phyloP scores from a whole-genome alignment of 2,888 invertebrate species.

The Bimastos eiseni region DNA sequence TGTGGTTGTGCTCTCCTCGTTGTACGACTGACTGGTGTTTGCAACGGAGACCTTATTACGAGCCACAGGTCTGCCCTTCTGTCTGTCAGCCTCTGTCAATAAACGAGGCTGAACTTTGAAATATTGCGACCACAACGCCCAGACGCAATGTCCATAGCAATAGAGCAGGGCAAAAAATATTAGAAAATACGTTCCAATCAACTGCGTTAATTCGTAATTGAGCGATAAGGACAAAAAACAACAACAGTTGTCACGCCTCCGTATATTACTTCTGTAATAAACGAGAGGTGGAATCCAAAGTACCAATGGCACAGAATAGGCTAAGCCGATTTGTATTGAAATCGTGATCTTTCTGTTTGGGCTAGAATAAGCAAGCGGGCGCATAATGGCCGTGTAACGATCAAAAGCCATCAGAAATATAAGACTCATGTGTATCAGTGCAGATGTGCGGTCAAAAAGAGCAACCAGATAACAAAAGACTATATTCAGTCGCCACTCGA shows the following conservation, averaged over 20 bases:
- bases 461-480: not conserved
- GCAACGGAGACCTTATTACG: not conserved
- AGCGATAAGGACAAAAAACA: not conserved
- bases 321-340: not conserved
- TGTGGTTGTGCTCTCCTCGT: not conserved
- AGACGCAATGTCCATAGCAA: not conserved
- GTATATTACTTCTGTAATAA: not conserved
- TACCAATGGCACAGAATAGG: not conserved
- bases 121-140: not conserved
- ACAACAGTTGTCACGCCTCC: no score
- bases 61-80: not conserved
- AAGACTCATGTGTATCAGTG: not conserved
- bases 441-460: not conserved
- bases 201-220: no score
- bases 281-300: not conserved
- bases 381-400: not conserved
- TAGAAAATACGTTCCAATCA: not conserved
- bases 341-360: not conserved
- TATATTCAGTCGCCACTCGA: not conserved
- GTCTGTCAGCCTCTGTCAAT: not conserved
- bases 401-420: not conserved
- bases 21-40: not conserved
- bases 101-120: not conserved
- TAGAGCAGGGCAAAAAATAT: not conserved
- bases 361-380: not conserved